Conservation (phyloP, 2,888 invertebrate species). For the Zygaena filipendulae region DNA sequence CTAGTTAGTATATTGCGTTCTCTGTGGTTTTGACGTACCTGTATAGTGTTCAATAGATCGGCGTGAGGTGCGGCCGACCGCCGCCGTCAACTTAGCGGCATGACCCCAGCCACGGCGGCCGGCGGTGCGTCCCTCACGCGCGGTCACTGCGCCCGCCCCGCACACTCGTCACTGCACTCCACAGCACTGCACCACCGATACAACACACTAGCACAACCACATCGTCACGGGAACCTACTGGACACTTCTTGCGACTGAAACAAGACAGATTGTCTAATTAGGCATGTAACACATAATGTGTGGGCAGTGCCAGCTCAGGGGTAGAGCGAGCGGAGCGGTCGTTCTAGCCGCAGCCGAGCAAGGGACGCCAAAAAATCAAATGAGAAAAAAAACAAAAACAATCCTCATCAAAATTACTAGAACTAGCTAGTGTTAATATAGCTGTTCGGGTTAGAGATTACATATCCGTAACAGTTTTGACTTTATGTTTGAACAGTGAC, state of each 20-base stretch:
- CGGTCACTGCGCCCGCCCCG: constrained; percentile 19
- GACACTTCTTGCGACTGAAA: constrained; percentile 49
- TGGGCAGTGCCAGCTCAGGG: too few relatives aligned
- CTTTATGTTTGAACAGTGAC: too few relatives aligned
- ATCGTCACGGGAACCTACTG: constrained; percentile 29
- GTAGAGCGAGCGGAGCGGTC: too few relatives aligned
- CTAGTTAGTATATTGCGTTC: too few relatives aligned
- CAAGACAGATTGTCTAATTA: constrained; percentile 22
- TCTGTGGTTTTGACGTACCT: constrained; percentile 36
- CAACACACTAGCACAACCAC: constrained; percentile 25
- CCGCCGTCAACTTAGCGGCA: constrained; percentile 63
- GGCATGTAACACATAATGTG: too few relatives aligned
- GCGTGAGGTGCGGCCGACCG: constrained; percentile 56
- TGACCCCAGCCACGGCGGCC: constrained; percentile 29
- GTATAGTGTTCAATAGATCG: constrained; percentile 49
- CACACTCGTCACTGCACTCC: constrained; percentile 21
- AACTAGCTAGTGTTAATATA: too few relatives aligned
- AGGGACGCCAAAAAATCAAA: too few relatives aligned
- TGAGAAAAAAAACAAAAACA: too few relatives aligned
- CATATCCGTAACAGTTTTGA: too few relatives aligned
- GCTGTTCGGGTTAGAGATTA: too few relatives aligned
- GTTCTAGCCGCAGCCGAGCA: too few relatives aligned
- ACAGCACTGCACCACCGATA: constrained; percentile 23
- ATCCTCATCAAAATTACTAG: too few relatives aligned
- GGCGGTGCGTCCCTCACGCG: constrained; percentile 19